Evolutionary conservation across 2,113 vertebrate genomes (phyloP), one percentile per base, ranked within the genome.

Genomic region (Phocoena phocoena): DNA sequence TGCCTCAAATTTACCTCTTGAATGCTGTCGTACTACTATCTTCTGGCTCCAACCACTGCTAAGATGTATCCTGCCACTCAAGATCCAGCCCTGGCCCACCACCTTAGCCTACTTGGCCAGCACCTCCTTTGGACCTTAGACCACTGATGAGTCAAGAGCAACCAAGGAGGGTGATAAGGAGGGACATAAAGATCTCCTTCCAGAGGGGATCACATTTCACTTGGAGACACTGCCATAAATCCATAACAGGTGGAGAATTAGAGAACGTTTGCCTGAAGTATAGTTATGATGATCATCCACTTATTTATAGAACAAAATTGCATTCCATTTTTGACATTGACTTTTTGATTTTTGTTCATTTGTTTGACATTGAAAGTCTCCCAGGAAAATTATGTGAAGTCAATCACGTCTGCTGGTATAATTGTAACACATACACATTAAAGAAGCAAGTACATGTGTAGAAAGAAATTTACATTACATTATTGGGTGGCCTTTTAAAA

Each of bases 361-460:
- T 86, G 33, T 93, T 93, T 94, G 77, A 92, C 82, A 92, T 47
- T 79, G 31, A 58, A 84, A 88, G 13, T 26, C 77, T 88, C 70
- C 38, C 17, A 60, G 63, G 63, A 79, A 84, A 84, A 92, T 84
- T 71, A 55, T 25, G 44, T 31, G 58, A n/a, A n/a, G 55, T 84
- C 70, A 60, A 3, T 94, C 70, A 60, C 26, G 1, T 83, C 63
- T 67, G 23, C 76, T 88, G 58, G 8, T 44, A 18, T 67, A 70
- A 58, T 67, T 60, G 33, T 31, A 79, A 84, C 1, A 36, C 28
- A n/a, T 25, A 36, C 28, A 18, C 41, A 31, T 20, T 50, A 25
- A 63, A 33, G 55, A 74, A 31, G 20, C 33, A 50, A 89, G 47
- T 38, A 5, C 15, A 25, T 0, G 1, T 5, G 15, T 31, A 8